Base-by-base conservation (phyloP, 1,140 invertebrate genomes). In the Whitmania pigra region DNA sequence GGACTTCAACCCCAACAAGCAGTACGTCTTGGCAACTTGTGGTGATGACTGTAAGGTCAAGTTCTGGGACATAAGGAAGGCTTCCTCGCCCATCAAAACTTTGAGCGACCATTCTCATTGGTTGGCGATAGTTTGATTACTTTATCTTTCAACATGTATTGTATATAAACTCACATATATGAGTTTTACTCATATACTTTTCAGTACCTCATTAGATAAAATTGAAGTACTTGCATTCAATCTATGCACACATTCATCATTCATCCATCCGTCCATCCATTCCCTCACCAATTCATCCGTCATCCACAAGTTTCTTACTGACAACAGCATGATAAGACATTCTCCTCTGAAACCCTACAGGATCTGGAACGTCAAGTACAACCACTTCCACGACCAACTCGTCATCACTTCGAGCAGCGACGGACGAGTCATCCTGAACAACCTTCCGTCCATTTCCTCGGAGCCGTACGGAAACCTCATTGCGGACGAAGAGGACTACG, bases 1-100 rank as follows among this genome's bases (percentile, higher is more conserved):
- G 22, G 94, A 98, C 83, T 97, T 95, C 78, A 98, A 98, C 85
- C 90, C 92, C 22, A 97, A 97, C 83, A 89, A 91, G 78, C 93
- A 96, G 77, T 96, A 95, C 79, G 90, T 91, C 78, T 76, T 98
- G 73, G 91, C 90, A 0, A 94, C 89, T 20, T 94, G 92, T 77
- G 94, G 94, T 3, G 94, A 98, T 81, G 94, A 98, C 82, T 93
- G 93, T 6, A 88, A 88, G 57, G 86, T 92, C 49, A 93, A 93
- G 80, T 94, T 98, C 76, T 98, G 95, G 94, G 95, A 98, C 80
- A 89, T 92, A 76, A 85, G 95, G 72, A 90, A 91, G 78, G 83
- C 88, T 0, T 75, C 83, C 36, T 86, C 89, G 77, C 89, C 93
- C 1, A 84, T 95, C 7, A 87, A 92, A 77, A 87, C 87, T 2